phyloP scores from a whole-genome alignment of 2,113 vertebrate species.

The Anthoscopus minutus region DNA sequence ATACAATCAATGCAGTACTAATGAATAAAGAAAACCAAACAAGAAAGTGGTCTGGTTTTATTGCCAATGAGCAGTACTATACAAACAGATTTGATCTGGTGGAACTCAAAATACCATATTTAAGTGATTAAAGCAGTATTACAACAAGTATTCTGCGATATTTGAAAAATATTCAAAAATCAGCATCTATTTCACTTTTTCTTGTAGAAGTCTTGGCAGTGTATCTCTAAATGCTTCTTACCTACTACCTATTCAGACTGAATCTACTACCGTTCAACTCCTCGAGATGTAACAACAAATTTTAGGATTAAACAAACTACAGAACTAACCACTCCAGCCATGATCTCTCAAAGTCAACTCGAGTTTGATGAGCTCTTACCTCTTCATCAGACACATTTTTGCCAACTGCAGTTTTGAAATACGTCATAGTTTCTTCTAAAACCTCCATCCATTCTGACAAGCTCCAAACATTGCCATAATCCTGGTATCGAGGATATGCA shows the following conservation, averaged over 20 bases:
- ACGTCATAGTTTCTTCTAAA: slow-evolving; percentile 53
- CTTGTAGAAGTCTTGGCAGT: not conserved
- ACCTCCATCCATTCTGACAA: slow-evolving; percentile 81
- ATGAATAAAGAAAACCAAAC: not conserved
- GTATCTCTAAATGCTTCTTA: not conserved
- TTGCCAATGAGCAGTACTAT: not conserved
- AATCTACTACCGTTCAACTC: not conserved
- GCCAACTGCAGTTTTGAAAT: slow-evolving; percentile 76
- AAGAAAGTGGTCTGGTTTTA: not conserved
- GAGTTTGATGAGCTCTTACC: slow-evolving; percentile 66
- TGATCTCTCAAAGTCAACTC: not conserved
- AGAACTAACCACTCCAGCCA: not conserved
- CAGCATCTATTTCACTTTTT: not conserved
- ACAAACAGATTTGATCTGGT: not conserved
- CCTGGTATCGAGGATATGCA: slow-evolving; percentile 69
- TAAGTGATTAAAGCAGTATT: not conserved
- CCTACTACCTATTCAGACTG: not conserved
- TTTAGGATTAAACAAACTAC: not conserved
- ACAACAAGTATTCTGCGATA: not conserved
- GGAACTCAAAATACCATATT: not conserved
- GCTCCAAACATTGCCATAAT: slow-evolving; percentile 80
- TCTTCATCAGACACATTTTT: slow-evolving; percentile 78
- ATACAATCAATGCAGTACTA: not conserved
- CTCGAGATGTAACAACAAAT: not conserved
- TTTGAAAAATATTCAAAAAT: not conserved